Evolutionary conservation across 2,113 vertebrate genomes (phyloP), one percentile per base, ranked within the genome.

Genomic region (Dolichallabes microphthalmus): DNA sequence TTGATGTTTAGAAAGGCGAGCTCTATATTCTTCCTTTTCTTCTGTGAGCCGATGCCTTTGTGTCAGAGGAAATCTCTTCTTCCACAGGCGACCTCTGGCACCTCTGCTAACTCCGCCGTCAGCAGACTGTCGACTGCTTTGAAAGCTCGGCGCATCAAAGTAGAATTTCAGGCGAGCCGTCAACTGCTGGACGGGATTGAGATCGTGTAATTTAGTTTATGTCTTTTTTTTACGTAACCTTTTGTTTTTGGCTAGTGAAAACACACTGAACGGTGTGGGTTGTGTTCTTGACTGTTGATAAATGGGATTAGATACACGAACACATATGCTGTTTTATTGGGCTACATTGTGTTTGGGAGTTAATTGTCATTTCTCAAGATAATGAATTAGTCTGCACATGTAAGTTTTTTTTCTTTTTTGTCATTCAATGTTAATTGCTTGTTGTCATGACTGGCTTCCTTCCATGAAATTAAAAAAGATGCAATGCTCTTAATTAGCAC

Each of bases 261-360:
- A 73, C 22, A 30, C 74, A 55, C 52, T 19, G 12, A 58, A 78
- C 27, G 17, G 63, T 35, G 25, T 53, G 82, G 64, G 25, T 73
- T 57, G 53, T 75, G 66, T 45, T 22, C 15, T 81, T 76, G 12
- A 20, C 10, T 35, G 74, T 32, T 53, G 88, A 87, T 87, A 88
- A 68, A 89, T 87, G 82, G 82, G 86, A 88, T 88, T 84, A 55
- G 85, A 88, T 79, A 87, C 82, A 86, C 89, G 87, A 89, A 88
- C 82, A 85, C 63, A n/a, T 73, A 39, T 53, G 86, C 87, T 88
- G 88, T 82, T 77, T 69, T 27, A 45, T 64, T 87, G 20, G 63
- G 52, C n/a, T 39, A 55, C 66, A 61, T 20, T 79, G 68, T 76
- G 27, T 80, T 79, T 63, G 80, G 55, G 82, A 82, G 30, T 76